Evolutionary conservation across 1,140 invertebrate genomes (phyloP), one percentile per base, ranked within the genome.

Genomic region (Eciton burchellii): DNA sequence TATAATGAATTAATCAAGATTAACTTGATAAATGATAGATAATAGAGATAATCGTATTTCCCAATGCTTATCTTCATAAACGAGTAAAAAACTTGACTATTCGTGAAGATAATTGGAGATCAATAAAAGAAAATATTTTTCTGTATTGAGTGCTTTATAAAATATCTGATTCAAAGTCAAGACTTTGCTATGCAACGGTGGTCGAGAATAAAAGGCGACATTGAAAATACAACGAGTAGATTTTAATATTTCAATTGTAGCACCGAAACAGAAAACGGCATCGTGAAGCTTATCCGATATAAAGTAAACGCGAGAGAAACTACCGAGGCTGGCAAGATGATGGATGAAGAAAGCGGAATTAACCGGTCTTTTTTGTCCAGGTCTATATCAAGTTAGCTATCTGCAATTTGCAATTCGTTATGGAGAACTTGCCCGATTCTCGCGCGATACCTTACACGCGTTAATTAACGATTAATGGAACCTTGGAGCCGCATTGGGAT

Each of bases 401-500:
- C 66, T 66, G 45, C 47, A 45, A 77, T 68, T 68, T 59, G 49
- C 35, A 70, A 79, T 70, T 68, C n/a, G 43, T 70, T 57, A 56
- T 66, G 26, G 19, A 11, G 24, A 43, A n/a, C 43, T 74, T 21
- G 12, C 26, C 43, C 41, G 16, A 35, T 3, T 21, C 49, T 56
- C 21, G 16, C 43, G 54, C 14, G 9, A n/a, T 45, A 43, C 12
- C 63, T 79, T 68, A 77, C 41, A 35, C 43, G 70, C 49, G 26
- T 79, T 70, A 79, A 70, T 79, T 79, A 68, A 77, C 63, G 66
- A 79, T 79, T 79, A 70, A 79, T 79, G 45, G 63, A 57, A 70
- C 74, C 63, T 79, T 79, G 63, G 56, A 70, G 63, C 52, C 43
- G 35, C 41, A 70, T 70, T 70, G 41, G 63, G 26, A 62, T 74